Evolutionary conservation across 2,113 vertebrate genomes (phyloP).

Genomic region (Platysteira castanea): DNA sequence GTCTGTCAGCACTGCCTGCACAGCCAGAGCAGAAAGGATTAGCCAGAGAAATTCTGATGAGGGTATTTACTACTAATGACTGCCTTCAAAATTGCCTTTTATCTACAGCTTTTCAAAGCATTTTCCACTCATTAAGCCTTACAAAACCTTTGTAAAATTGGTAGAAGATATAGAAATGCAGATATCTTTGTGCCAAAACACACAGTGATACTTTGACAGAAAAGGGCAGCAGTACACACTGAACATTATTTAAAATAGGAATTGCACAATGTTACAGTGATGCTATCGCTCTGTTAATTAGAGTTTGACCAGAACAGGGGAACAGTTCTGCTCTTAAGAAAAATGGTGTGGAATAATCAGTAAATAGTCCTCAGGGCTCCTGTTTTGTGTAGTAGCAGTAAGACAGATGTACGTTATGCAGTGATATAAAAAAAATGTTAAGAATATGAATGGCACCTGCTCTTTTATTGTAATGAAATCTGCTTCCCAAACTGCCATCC

Average conservation of each 20-base stretch:
- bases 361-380: background rate
- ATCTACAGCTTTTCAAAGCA: slow-evolving; percentile 44
- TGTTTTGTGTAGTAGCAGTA: background rate
- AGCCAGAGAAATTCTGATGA: slow-evolving; percentile 49
- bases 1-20: slow-evolving; percentile 19
- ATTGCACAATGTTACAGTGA: background rate
- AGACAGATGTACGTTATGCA: background rate
- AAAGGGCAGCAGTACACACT: background rate
- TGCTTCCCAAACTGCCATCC: background rate
- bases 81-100: slow-evolving; percentile 45
- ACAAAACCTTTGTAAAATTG: slow-evolving; percentile 22
- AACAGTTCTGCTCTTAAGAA: background rate
- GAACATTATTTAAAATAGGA: background rate
- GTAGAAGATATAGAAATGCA: slow-evolving; percentile 23
- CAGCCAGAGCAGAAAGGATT: slow-evolving; percentile 27
- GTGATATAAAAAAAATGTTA: background rate
- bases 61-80: slow-evolving; percentile 53
- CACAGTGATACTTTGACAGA: background rate
- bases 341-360: background rate
- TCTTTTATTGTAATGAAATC: slow-evolving; percentile 13
- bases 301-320: background rate
- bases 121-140: slow-evolving; percentile 32
- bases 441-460: background rate
- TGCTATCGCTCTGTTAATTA: background rate
- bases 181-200: slow-evolving; percentile 20